These are phyloP conservation scores for Neoitamus cyanurus DNA, from an alignment of 2,888 invertebrate species.

Conservation along the genomic window DNA sequence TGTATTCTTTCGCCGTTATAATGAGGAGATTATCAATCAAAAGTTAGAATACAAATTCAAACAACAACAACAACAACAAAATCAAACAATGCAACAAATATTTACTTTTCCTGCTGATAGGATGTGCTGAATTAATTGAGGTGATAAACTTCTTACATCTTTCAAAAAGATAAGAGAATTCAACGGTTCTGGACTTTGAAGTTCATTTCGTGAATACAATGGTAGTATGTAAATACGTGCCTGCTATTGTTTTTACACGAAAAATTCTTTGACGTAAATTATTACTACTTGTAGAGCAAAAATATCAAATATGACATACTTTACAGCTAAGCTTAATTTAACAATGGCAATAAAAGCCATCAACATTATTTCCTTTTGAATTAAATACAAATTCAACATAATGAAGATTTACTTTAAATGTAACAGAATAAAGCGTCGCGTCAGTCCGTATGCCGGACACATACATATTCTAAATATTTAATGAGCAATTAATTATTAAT, in stretches of 20 bases:
- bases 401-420: too few relatives aligned
- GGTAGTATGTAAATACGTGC: not conserved
- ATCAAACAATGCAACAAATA: not conserved
- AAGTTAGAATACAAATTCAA: too few relatives aligned
- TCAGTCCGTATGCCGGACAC: too few relatives aligned
- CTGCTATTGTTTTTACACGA: not conserved
- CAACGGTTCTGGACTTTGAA: not conserved
- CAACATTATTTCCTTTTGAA: not conserved
- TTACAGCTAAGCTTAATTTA: not conserved
- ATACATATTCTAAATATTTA: too few relatives aligned
- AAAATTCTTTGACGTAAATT: not conserved
- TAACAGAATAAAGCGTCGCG: too few relatives aligned
- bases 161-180: not conserved
- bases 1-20: too few relatives aligned
- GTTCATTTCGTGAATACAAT: not conserved
- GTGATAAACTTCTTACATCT: not conserved
- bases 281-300: not conserved
- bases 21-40: too few relatives aligned
- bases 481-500: too few relatives aligned
- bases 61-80: too few relatives aligned
- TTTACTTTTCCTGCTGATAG: not conserved
- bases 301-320: not conserved
- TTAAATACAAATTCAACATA: not conserved
- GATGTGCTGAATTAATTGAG: not conserved
- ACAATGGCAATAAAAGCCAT: not conserved